Evolutionary conservation across 2,888 invertebrate species (phyloP).

Genomic region (Ophion obscuratus): DNA sequence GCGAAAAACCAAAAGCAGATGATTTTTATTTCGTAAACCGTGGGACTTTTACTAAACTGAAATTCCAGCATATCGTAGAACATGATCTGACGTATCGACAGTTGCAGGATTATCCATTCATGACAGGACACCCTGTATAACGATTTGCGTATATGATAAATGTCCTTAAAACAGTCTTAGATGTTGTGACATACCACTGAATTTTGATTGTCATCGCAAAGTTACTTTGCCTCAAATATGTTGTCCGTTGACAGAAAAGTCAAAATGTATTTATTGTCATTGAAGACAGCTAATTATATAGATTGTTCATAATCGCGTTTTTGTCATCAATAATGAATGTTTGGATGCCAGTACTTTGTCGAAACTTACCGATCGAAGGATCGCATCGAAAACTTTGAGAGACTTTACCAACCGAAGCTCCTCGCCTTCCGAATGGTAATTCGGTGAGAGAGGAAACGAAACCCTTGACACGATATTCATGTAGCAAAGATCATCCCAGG

Average conservation of each 20-base stretch:
- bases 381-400: conserved; percentile 82
- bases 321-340: background rate
- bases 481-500: conserved; percentile 85
- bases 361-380: conserved; percentile 82
- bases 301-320: background rate
- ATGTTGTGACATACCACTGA: too few relatives aligned
- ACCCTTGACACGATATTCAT: conserved; percentile 86
- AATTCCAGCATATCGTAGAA: too few relatives aligned
- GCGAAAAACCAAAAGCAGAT: too few relatives aligned
- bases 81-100: too few relatives aligned
- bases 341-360: conserved; percentile 40
- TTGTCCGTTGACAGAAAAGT: too few relatives aligned
- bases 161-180: too few relatives aligned
- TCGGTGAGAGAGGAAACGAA: conserved; percentile 85
- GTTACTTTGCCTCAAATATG: too few relatives aligned
- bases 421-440: conserved; percentile 82
- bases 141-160: too few relatives aligned
- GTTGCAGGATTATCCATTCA: too few relatives aligned
- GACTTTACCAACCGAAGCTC: conserved; percentile 83
- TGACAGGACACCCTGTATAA: too few relatives aligned
- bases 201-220: background rate
- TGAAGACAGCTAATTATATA: background rate
- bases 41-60: too few relatives aligned
- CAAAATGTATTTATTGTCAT: background rate
- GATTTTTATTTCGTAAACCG: too few relatives aligned